Percentiles rank a stretch among this genome's conserved stretches.
These are phyloP conservation scores for Paelopatides confundens DNA, from an alignment of 53 echinoderm and acorn worm species.

Conservation along the genomic window DNA sequence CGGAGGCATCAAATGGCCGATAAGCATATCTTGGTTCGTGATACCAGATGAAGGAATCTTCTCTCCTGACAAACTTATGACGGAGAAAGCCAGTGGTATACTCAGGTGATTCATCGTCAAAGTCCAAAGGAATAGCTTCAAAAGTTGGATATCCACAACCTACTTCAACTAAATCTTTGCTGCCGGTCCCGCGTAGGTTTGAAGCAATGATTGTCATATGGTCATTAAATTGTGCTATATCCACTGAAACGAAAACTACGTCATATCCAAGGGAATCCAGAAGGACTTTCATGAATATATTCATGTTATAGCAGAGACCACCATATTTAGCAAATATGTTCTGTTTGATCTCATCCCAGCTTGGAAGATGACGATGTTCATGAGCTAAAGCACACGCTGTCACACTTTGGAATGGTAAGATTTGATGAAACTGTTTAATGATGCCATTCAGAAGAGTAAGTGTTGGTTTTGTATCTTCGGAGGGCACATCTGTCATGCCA, in stretches of 20 bases:
- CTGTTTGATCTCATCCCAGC: constrained; percentile 7
- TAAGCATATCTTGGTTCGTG: constrained; percentile 33
- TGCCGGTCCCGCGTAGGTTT: background rate
- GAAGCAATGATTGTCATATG: background rate
- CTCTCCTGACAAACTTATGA: constrained; percentile 39
- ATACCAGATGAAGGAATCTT: constrained; percentile 18
- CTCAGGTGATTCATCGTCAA: constrained; percentile 34
- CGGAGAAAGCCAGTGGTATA: constrained; percentile 7
- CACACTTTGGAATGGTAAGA: constrained; percentile 45
- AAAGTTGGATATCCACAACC: constrained; percentile 59
- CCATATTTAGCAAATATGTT: background rate
- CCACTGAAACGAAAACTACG: constrained; percentile 1
- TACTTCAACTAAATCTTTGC: constrained; percentile 34
- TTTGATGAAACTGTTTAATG: constrained; percentile 36
- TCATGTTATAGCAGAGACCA: constrained; percentile 30
- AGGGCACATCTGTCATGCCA: background rate
- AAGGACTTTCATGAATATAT: constrained; percentile 25
- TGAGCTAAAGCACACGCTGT: background rate
- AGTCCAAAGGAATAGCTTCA: constrained; percentile 41
- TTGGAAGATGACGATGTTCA: constrained; percentile 6
- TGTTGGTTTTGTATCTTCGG: background rate
- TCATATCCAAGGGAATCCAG: constrained; percentile 35
- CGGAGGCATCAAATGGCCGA: background rate
- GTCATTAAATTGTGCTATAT: background rate
- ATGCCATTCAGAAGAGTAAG: background rate